Evolutionary conservation across 2,797 vertebrate species (phyloP), one percentile per base, ranked within the genome.

Genomic region (Bovichtus diacanthus): DNA sequence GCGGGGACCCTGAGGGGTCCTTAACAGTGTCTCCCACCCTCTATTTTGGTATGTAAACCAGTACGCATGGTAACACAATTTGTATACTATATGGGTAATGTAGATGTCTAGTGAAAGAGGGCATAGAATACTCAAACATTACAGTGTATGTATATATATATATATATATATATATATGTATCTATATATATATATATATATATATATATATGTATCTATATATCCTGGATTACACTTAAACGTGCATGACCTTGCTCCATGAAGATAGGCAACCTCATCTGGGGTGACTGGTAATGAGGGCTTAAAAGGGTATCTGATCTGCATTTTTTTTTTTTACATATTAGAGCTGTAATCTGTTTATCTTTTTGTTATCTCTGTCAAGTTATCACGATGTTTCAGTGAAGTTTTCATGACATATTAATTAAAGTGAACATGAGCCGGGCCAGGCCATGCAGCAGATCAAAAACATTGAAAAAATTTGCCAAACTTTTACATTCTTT

Each of bases 381-480:
- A 27, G 11, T 53, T 15, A 38, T 63, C 36, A 25, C 27, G 10
- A 19, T 41, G 61, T 46, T 69, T 46, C 16, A 18, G 38, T 53
- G n/a, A 44, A 27, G 15, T 10, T 34, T 77, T 81, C 25, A 38
- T 3, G 47, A 63, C 29, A 38, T 49, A 76, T 23, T 72, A 12
- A 47, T 84, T 83, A 74, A 50, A 70, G 7, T 31, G 34, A 77
- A 62, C 53, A 81, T 49, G n/a, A n/a, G n/a, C n/a, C n/a, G n/a
- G n/a, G n/a, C n/a, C n/a, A 80, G 66, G 62, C 73, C 71, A 47
- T 1, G 0, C 29, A 25, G 23, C 10, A 60, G 50, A 74, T 77
- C 50, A 76, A 68, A 86, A 55, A 66, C n/a, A 72, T 65, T 60
- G 16, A 31, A 73, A 70, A 74, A 10, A 34, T 75, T 71, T 59